Percentiles rank a stretch among this genome's conserved stretches.
These are phyloP conservation scores for Atta colombica DNA, from an alignment of 1,140 invertebrate genomes.

Conservation along the genomic window DNA sequence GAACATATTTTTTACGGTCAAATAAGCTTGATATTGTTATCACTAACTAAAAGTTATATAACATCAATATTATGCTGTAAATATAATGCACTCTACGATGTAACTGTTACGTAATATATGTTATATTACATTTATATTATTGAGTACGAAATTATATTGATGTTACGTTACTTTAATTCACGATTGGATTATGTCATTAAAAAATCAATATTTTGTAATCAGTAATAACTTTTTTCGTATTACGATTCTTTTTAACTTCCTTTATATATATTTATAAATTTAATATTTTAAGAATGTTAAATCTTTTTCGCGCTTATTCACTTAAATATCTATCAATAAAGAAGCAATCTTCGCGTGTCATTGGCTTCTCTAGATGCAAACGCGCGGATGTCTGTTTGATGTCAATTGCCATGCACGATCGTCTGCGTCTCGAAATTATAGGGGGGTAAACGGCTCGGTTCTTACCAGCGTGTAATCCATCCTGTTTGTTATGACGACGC, in stretches of 20 bases:
- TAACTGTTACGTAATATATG: too few species aligned
- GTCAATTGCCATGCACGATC: constrained; percentile 55
- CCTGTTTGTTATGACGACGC: constrained; percentile 69
- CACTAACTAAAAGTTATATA: too few species aligned
- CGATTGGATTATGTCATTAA: neutral
- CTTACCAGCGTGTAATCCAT: constrained; percentile 50
- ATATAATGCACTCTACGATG: too few species aligned
- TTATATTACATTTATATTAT: too few species aligned
- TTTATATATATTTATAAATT: too few species aligned
- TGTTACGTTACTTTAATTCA: too few species aligned
- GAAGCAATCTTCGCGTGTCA: neutral
- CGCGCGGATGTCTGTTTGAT: constrained; percentile 38
- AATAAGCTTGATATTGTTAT: neutral
- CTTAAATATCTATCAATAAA: neutral
- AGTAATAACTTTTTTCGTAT: neutral
- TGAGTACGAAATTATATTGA: too few species aligned
- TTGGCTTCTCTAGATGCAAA: constrained; percentile 14
- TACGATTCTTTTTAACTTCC: neutral
- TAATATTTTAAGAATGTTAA: neutral
- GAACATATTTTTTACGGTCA: neutral
- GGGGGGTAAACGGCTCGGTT: constrained; percentile 41
- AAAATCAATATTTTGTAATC: neutral
- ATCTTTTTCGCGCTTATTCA: neutral
- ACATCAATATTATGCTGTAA: too few species aligned
- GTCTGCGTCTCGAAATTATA: constrained; percentile 56